Evolutionary conservation across 2,888 invertebrate species (phyloP).

Genomic region (Bombyx huttoni): DNA sequence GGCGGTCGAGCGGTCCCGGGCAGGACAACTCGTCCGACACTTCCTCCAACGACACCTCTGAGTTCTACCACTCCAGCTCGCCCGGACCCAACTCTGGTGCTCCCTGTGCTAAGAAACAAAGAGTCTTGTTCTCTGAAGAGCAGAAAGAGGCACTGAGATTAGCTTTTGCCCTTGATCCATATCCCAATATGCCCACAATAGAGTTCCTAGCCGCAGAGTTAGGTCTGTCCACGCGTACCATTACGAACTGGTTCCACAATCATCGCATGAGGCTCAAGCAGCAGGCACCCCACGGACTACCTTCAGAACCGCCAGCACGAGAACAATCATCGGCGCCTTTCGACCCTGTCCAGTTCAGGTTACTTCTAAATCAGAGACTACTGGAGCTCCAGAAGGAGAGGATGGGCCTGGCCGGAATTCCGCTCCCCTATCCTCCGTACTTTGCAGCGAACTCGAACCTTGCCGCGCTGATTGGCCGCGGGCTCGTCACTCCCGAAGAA

Average conservation of each 20-base stretch:
- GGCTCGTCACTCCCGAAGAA: conserved; percentile 74
- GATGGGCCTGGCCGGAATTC: conserved; percentile 82
- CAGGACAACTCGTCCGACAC: conserved; percentile 92
- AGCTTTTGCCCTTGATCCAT: conserved; percentile 96
- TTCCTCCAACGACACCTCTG: conserved; percentile 89
- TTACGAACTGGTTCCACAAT: conserved; percentile 99
- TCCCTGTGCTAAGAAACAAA: conserved; percentile 92
- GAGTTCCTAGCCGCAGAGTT: conserved; percentile 95
- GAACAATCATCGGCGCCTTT: conserved; percentile 84
- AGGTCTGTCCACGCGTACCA: conserved; percentile 92
- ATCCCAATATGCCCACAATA: conserved; percentile 96
- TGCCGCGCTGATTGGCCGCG: conserved; percentile 82
- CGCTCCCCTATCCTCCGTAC: conserved; percentile 83
- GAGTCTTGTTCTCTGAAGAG: conserved; percentile 97
- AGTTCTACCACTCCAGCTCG: conserved; percentile 89
- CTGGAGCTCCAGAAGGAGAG: conserved; percentile 90
- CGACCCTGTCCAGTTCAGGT: conserved; percentile 92
- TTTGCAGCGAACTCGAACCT: conserved; percentile 83
- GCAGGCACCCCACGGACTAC: conserved; percentile 84
- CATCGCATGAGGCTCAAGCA: conserved; percentile 98
- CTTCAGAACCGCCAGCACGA: conserved; percentile 81
- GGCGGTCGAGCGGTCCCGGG: conserved; percentile 85
- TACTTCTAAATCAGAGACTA: conserved; percentile 89
- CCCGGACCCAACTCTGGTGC: conserved; percentile 82
- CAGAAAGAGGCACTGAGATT: conserved; percentile 96